Evolutionary conservation across 2,888 invertebrate species (phyloP).

Genomic region (Venusia cambrica): DNA sequence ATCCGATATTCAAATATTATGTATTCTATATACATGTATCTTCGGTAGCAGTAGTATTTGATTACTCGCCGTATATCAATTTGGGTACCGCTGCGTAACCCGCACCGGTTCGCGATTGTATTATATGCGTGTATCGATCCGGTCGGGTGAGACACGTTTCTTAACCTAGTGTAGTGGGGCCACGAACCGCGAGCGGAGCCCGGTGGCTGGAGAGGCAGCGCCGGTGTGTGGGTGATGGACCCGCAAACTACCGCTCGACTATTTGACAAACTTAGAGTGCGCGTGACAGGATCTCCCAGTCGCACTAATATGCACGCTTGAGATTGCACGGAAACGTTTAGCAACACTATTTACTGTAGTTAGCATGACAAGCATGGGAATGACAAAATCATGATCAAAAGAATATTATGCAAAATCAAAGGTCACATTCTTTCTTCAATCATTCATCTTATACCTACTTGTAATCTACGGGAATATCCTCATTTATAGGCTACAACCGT

Average conservation of each 20-base stretch:
- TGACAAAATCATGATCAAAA: constrained; percentile 7
- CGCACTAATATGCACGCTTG: constrained; percentile 28
- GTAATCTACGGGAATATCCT: no score
- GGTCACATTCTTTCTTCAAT: constrained; percentile 1
- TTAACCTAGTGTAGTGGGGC: constrained; percentile 47
- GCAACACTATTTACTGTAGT: constrained; percentile 14
- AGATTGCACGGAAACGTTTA: constrained; percentile 17
- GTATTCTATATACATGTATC: no score
- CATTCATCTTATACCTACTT: no score
- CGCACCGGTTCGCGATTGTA: constrained; percentile 45
- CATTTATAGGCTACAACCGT: no score
- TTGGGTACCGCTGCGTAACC: constrained; percentile 38
- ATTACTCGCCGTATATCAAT: constrained; percentile 19
- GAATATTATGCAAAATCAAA: neutral
- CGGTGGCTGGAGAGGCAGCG: constrained; percentile 29
- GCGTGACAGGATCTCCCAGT: constrained; percentile 36
- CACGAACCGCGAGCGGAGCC: constrained; percentile 33
- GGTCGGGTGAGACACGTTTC: constrained; percentile 59
- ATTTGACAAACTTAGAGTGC: constrained; percentile 42
- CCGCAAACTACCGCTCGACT: constrained; percentile 31
- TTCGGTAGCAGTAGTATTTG: constrained; percentile 17
- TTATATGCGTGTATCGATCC: constrained; percentile 71
- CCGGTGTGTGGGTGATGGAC: constrained; percentile 39
- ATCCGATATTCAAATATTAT: constrained; percentile 6
- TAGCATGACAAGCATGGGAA: constrained; percentile 10